A percentile compares a stretch with the other conserved stretches of the same genome.
Evolutionary conservation across 2,113 vertebrate species (phyloP).

Genomic region (Prionailurus bengalensis): DNA sequence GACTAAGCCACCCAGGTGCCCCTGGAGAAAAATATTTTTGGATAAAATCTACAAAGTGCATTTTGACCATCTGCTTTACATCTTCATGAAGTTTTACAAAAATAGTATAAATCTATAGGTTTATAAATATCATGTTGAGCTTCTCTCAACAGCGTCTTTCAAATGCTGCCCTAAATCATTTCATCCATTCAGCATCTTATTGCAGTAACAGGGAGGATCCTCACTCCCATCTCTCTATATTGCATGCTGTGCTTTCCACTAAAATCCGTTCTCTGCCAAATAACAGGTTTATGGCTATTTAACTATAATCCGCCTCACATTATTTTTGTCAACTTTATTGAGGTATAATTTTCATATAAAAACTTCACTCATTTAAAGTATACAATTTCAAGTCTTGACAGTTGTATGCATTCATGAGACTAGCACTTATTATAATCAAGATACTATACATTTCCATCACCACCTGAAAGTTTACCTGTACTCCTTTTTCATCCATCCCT

Average conservation of each 20-base stretch:
- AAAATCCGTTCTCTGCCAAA: neutral
- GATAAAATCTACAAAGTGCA: slow-evolving; percentile 18
- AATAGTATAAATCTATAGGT: neutral
- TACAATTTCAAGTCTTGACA: neutral
- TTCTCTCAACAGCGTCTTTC: neutral
- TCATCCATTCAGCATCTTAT: neutral
- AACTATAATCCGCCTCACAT: neutral
- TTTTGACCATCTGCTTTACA: neutral
- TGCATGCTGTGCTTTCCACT: neutral
- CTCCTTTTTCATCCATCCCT: neutral
- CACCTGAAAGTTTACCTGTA: neutral
- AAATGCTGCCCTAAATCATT: neutral
- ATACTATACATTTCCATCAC: neutral
- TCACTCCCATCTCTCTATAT: neutral
- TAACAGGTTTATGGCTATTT: neutral
- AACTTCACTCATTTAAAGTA: neutral
- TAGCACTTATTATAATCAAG: neutral
- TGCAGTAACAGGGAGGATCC: neutral
- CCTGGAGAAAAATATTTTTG: slow-evolving; percentile 13
- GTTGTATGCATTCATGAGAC: neutral
- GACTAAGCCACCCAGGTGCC: too few species aligned
- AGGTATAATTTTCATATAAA: neutral
- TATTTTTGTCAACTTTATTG: slow-evolving; percentile 42
- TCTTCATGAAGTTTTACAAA: slow-evolving; percentile 33
- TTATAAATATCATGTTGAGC: neutral